These are phyloP conservation scores for Nephila pilipes DNA, from an alignment of 1,140 invertebrate genomes.

Conservation along the genomic window DNA sequence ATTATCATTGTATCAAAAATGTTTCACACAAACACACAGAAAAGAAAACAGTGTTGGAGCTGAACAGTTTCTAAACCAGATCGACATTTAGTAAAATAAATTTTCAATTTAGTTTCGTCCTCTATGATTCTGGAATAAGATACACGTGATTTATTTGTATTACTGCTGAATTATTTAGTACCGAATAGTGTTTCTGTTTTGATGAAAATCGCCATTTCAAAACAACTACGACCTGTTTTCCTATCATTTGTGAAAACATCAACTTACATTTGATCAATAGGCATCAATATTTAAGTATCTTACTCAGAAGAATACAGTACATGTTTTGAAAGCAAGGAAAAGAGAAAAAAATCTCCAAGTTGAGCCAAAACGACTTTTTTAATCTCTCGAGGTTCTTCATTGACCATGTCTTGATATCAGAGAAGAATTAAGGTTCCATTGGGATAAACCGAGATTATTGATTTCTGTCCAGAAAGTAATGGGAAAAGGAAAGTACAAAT, in stretches of 20 bases:
- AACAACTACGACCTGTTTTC: background rate
- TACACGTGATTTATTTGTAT: no score
- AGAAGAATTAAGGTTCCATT: slow-evolving; percentile 14
- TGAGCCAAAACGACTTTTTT: background rate
- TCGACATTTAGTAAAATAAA: no score
- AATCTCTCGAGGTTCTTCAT: background rate
- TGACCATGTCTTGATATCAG: slow-evolving; percentile 10
- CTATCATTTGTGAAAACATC: background rate
- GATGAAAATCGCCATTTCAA: no score
- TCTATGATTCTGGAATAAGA: no score
- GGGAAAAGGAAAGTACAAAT: slow-evolving; percentile 43
- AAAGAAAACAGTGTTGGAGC: no score
- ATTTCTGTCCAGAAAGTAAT: slow-evolving; percentile 25
- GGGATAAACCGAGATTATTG: slow-evolving; percentile 39
- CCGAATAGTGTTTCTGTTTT: no score
- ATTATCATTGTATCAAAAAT: no score
- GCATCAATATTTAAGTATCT: background rate
- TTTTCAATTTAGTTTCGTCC: no score
- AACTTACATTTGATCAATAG: background rate
- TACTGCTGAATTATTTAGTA: no score
- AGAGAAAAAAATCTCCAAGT: background rate
- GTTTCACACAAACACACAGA: no score
- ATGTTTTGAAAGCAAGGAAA: background rate
- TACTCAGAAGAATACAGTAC: background rate
- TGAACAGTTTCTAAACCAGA: no score